Evolutionary conservation across 35 echinoderm and acorn worm genomes (phyloP).

Genomic region (Eucidaris tribuloides): DNA sequence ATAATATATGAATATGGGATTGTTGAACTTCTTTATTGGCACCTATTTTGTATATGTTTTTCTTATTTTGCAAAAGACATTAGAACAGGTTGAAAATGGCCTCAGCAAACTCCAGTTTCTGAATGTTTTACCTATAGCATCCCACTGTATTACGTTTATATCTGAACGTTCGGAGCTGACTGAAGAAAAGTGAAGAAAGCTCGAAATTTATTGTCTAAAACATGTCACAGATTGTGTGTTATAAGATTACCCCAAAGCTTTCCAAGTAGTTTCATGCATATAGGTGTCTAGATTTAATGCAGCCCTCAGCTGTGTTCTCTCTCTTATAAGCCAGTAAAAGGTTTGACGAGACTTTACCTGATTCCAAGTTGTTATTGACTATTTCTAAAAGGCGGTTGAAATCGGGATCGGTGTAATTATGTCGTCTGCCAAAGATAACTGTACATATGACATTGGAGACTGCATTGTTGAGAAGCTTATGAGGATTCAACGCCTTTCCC

Average conservation of each 20-base stretch:
- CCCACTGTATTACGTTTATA: too few species aligned
- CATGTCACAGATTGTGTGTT: neutral
- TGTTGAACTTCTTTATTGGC: too few species aligned
- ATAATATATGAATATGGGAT: too few species aligned
- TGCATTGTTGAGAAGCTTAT: slow-evolving; percentile 52
- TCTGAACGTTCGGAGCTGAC: too few species aligned
- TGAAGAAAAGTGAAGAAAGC: neutral
- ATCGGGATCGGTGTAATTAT: slow-evolving; percentile 52
- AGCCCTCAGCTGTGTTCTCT: neutral
- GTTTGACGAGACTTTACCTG: neutral
- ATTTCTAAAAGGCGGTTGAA: slow-evolving; percentile 3
- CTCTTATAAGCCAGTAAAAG: neutral
- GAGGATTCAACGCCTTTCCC: slow-evolving; percentile 41
- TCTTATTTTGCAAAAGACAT: too few species aligned
- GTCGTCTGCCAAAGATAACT: slow-evolving; percentile 62
- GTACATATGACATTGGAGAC: slow-evolving; percentile 72
- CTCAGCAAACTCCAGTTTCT: too few species aligned
- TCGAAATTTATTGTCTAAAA: neutral
- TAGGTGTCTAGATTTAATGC: neutral
- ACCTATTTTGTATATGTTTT: too few species aligned
- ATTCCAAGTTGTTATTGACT: neutral
- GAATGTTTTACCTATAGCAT: too few species aligned
- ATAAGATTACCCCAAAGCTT: too few species aligned
- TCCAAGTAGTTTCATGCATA: too few species aligned
- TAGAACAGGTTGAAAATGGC: too few species aligned